Conservation (phyloP, 2,113 vertebrate genomes). For the Turnix velox region DNA sequence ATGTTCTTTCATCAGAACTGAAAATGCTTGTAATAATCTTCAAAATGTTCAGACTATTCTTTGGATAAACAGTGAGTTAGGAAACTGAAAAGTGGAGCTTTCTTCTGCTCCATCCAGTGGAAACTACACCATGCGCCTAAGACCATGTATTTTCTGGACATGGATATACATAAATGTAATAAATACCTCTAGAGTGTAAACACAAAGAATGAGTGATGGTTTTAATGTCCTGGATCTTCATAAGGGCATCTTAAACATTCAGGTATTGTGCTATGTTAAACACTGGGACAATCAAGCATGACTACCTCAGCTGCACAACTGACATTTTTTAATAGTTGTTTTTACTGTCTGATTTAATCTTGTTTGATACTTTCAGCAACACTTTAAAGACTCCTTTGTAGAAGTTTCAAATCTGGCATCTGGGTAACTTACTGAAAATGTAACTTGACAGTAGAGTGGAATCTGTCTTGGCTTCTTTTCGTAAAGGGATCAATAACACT, state of each 20-base stretch:
- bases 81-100: not conserved
- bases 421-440: slow-evolving; percentile 60
- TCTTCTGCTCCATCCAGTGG: not conserved
- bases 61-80: not conserved
- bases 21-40: not conserved
- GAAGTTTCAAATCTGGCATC: slow-evolving; percentile 15
- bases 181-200: not conserved
- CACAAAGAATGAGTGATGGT: not conserved
- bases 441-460: slow-evolving; percentile 48
- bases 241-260: not conserved
- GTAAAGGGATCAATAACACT: slow-evolving; percentile 70
- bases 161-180: too few relatives aligned
- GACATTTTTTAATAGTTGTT: slow-evolving; percentile 8
- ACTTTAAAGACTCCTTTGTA: slow-evolving; percentile 12
- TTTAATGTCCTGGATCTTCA: not conserved
- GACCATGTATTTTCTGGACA: not conserved
- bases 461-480: slow-evolving; percentile 53
- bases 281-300: not conserved
- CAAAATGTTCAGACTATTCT: not conserved
- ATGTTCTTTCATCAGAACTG: not conserved
- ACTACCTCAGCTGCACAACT: not conserved
- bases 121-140: not conserved
- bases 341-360: not conserved
- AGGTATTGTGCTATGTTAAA: not conserved
- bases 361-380: slow-evolving; percentile 26